A percentile compares a stretch with the other conserved stretches of the same genome.
phyloP scores from a whole-genome alignment of 2,888 invertebrate species.

The Cecidostiba fungosa region DNA sequence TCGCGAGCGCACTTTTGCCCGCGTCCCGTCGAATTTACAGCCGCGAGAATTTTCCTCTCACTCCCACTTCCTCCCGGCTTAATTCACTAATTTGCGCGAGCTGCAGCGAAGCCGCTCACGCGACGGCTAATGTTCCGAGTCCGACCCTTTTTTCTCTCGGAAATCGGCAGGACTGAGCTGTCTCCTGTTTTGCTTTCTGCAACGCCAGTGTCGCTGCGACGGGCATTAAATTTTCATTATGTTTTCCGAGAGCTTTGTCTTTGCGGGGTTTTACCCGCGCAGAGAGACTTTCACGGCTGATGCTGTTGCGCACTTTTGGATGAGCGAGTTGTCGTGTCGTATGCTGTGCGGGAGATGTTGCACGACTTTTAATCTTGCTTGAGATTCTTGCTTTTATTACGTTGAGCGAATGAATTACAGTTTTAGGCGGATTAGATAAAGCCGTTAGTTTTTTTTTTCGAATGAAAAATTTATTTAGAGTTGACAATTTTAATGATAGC shows the following conservation, averaged over 20 bases:
- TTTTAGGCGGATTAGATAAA: neutral
- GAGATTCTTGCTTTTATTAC: neutral
- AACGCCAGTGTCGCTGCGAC: neutral
- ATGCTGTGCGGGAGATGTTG: neutral
- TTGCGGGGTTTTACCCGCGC: neutral
- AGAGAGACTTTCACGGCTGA: neutral
- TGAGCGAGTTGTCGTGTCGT: neutral
- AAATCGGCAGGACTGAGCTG: conserved; percentile 8
- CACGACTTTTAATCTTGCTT: neutral
- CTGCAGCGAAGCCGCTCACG: conserved; percentile 16
- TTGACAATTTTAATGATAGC: too few relatives aligned
- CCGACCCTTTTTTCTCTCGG: neutral
- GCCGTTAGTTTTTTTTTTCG: neutral
- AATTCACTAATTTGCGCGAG: conserved; percentile 30
- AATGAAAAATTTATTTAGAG: neutral
- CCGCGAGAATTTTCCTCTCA: neutral
- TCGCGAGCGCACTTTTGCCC: conserved; percentile 23
- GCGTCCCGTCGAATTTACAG: conserved; percentile 28
- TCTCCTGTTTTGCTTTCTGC: neutral
- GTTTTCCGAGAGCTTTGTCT: conserved; percentile 19
- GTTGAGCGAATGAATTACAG: neutral
- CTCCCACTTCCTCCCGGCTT: neutral
- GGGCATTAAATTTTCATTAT: conserved; percentile 38
- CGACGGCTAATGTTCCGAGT: conserved; percentile 5
- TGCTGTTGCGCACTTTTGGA: neutral